Percentiles rank a stretch among this genome's conserved stretches.
These are phyloP conservation scores for Paedocypris micromegethes DNA, from an alignment of 2,797 vertebrate species.

Conservation along the genomic window DNA sequence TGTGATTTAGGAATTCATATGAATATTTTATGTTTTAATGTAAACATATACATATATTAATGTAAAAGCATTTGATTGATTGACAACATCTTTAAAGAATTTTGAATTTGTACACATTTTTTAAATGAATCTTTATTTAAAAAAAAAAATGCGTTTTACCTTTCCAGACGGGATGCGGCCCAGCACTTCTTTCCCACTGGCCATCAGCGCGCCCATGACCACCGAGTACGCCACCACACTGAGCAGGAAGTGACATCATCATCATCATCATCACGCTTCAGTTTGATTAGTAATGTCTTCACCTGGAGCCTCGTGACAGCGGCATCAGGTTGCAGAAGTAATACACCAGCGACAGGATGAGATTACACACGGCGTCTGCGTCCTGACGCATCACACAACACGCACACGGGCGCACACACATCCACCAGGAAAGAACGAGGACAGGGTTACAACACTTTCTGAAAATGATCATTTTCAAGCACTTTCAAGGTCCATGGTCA, in stretches of 20 bases:
- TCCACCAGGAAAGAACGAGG: too few species aligned
- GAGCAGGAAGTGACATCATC: background rate
- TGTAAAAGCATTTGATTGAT: too few species aligned
- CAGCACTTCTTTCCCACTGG: slow-evolving; percentile 90
- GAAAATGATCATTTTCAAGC: too few species aligned
- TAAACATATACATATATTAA: too few species aligned
- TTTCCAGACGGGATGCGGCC: slow-evolving; percentile 95
- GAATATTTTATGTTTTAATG: too few species aligned
- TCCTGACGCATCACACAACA: slow-evolving; percentile 66
- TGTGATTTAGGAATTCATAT: too few species aligned
- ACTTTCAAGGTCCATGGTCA: too few species aligned
- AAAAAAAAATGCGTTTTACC: slow-evolving; percentile 55
- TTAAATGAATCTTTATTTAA: too few species aligned
- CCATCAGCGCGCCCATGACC: slow-evolving; percentile 94
- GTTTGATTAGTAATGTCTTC: background rate
- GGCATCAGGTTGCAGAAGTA: slow-evolving; percentile 99
- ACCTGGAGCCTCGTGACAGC: slow-evolving; percentile 90
- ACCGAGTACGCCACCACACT: slow-evolving; percentile 96
- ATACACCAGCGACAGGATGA: slow-evolving; percentile 93
- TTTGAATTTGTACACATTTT: too few species aligned
- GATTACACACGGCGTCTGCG: slow-evolving; percentile 89
- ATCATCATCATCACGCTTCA: too few species aligned
- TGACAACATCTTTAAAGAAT: too few species aligned
- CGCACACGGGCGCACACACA: background rate
- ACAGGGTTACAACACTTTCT: too few species aligned